Evolutionary conservation across 2,888 invertebrate species (phyloP), one percentile per base, ranked within the genome.

Genomic region (Barypeithes pellucidus): DNA sequence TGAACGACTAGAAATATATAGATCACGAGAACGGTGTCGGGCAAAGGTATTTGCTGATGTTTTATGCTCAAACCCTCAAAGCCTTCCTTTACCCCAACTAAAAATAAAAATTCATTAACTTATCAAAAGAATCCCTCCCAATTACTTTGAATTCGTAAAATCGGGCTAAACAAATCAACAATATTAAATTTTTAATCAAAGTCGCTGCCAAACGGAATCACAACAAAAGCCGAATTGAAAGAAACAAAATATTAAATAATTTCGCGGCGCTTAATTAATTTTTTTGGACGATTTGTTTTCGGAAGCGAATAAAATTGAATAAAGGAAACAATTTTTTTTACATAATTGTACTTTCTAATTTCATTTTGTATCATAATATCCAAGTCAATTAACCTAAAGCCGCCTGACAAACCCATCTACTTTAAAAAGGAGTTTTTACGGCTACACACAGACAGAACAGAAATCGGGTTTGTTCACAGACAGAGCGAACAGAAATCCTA

Each of bases 131-230:
- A 72, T 67, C 62, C 67, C 72, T 67, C 62, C 67, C 72, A 62
- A 72, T 67, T 72, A 60, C 66, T 66, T 72, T 36, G 65, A 39
- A 69, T 69, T 57, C 62, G 54, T 62, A 45, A 43, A 71, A 72
- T 72, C 69, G 67, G 57, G 81, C 33, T 33, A 82, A 82, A 80
- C 82, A 82, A 82, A 82, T 82, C 82, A 82, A 82, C 81, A 81
- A 82, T 84, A 83, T 83, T 82, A 83, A 83, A 83, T 82, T 83
- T 82, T 83, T 84, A 84, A 84, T 84, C 82, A 83, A 83, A 83
- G 50, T 50, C 61, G 33, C 68, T 67, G 67, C 41, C 54, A 41
- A 33, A 47, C 60, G 20, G 69, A 69, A 69, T 61, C 69, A 52
- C 61, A 61, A 69, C 62, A 69, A 69, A 69, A 60, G 60, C 67